These are phyloP conservation scores for Hylyphantes graminicola DNA, from an alignment of 1,140 invertebrate species.

Conservation along the genomic window DNA sequence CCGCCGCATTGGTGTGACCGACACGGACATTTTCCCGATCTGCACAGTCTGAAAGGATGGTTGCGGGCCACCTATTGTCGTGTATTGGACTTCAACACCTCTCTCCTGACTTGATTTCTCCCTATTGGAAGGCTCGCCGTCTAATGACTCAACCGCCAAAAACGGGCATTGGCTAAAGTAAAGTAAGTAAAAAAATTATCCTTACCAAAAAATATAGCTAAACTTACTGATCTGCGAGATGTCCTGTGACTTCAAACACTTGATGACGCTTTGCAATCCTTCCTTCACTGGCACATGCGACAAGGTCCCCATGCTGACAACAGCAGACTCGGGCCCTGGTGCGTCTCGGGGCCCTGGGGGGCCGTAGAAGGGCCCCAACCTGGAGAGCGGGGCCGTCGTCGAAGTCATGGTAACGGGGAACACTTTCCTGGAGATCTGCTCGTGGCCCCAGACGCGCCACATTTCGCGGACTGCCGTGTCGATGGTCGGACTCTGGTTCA, in stretches of 20 bases:
- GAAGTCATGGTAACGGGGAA: conserved; percentile 59
- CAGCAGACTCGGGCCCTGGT: conserved; percentile 6
- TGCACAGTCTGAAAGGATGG: too few species aligned
- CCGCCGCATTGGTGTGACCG: too few species aligned
- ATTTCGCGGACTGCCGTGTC: conserved; percentile 60
- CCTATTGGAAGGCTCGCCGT: too few species aligned
- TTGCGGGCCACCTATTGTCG: too few species aligned
- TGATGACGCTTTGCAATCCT: conserved; percentile 63
- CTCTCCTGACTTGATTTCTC: too few species aligned
- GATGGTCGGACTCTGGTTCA: conserved; percentile 51
- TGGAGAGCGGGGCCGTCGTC: conserved; percentile 36
- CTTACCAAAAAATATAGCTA: background rate
- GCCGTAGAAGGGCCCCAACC: conserved; percentile 50
- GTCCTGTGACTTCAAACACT: conserved; percentile 63
- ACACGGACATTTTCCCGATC: too few species aligned
- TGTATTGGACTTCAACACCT: too few species aligned
- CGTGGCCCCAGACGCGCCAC: conserved; percentile 63
- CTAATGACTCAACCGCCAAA: too few species aligned
- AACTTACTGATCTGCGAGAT: conserved; percentile 56
- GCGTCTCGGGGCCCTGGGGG: background rate
- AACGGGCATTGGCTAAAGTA: too few species aligned
- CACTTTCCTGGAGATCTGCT: conserved; percentile 62
- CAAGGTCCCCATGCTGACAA: conserved; percentile 47
- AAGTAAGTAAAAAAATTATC: too few species aligned
- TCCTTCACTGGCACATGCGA: conserved; percentile 62